These are phyloP conservation scores for Drosophila putrida DNA, from an alignment of 2,888 invertebrate species.

Conservation along the genomic window DNA sequence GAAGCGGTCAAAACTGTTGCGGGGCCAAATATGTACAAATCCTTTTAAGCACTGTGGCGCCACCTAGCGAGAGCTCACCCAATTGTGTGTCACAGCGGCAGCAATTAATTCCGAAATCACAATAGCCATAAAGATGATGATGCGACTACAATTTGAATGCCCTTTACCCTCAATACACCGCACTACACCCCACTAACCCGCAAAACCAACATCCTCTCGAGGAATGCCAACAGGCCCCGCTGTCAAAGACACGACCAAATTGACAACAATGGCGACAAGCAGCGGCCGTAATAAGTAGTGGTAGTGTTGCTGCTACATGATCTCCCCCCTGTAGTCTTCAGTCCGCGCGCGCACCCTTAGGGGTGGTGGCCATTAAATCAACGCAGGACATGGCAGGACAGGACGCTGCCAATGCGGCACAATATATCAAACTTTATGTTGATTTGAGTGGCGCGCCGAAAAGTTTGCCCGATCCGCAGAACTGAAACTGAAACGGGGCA, in stretches of 20 bases:
- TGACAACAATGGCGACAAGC: conserved; percentile 80
- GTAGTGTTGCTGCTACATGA: conserved; percentile 32
- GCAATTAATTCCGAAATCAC: conserved; percentile 81
- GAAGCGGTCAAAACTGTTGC: conserved; percentile 47
- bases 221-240: conserved; percentile 32
- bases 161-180: conserved; percentile 21
- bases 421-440: conserved; percentile 81
- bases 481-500: conserved; percentile 42
- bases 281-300: conserved; percentile 73
- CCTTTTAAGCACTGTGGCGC: conserved; percentile 76
- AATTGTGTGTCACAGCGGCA: conserved; percentile 53
- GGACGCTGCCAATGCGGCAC: conserved; percentile 68
- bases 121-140: conserved; percentile 81
- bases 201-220: conserved; percentile 3
- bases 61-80: conserved; percentile 54
- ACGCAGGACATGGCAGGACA: conserved; percentile 67
- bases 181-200: conserved; percentile 12
- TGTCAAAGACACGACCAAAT: conserved; percentile 77
- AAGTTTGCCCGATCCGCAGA: conserved; percentile 55
- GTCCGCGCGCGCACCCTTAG: conserved; percentile 28
- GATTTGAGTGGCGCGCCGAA: conserved; percentile 77
- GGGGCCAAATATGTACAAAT: conserved; percentile 57
- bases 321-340: background rate
- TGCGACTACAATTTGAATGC: conserved; percentile 78
- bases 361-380: conserved; percentile 74